A percentile compares a stretch with the other conserved stretches of the same genome.
These are phyloP conservation scores for Gymnocephalus cernua DNA, from an alignment of 2,113 vertebrate species.

Conservation along the genomic window DNA sequence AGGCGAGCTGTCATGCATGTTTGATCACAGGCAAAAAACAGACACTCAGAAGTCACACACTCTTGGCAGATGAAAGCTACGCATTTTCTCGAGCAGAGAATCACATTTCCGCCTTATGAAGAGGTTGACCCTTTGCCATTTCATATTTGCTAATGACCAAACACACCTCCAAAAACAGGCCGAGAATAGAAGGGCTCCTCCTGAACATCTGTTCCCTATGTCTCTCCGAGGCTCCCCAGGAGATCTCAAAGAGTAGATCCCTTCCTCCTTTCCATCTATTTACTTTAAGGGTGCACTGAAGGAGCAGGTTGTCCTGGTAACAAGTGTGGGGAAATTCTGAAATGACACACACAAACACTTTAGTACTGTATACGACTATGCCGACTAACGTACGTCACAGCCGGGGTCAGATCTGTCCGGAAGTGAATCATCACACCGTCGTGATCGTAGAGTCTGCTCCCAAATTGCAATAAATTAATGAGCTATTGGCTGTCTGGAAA, in stretches of 20 bases:
- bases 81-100: slow-evolving; percentile 55
- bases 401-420: background rate
- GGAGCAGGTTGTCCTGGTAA: slow-evolving; percentile 66
- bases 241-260: slow-evolving; percentile 48
- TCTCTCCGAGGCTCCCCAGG: slow-evolving; percentile 45
- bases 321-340: slow-evolving; percentile 50
- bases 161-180: slow-evolving; percentile 63
- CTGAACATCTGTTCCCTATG: slow-evolving; percentile 63
- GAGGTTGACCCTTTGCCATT: slow-evolving; percentile 55
- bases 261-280: slow-evolving; percentile 53
- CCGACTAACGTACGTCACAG: slow-evolving; percentile 3
- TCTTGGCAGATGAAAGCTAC: slow-evolving; percentile 60
- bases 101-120: slow-evolving; percentile 55
- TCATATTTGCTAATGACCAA: slow-evolving; percentile 72
- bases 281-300: slow-evolving; percentile 51
- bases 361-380: background rate
- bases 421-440: slow-evolving; percentile 27
- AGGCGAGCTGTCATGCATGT: slow-evolving; percentile 81
- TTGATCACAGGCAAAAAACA: slow-evolving; percentile 78
- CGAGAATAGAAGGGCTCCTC: slow-evolving; percentile 56
- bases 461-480: slow-evolving; percentile 37
- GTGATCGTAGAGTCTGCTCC: slow-evolving; percentile 1
- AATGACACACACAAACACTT: slow-evolving; percentile 47
- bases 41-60: slow-evolving; percentile 58
- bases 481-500: slow-evolving; percentile 12